phyloP scores from a whole-genome alignment of 2,888 invertebrate species.

The Campaea margaritaria region DNA sequence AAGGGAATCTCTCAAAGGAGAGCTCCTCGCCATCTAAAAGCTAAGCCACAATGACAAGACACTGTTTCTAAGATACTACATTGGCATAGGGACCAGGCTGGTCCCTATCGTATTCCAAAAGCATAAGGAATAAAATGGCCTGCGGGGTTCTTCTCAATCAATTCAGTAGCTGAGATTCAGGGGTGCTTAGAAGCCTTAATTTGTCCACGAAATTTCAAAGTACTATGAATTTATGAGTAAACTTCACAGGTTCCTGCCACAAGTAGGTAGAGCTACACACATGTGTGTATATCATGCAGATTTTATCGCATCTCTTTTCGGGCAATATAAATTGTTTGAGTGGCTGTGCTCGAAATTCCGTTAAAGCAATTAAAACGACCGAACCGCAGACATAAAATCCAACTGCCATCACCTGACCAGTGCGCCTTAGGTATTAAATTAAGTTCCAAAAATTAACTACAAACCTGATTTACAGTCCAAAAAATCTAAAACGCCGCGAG shows the following conservation, averaged over 20 bases:
- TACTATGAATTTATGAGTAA: constrained; percentile 23
- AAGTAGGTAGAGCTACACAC: constrained; percentile 15
- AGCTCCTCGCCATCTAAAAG: constrained; percentile 49
- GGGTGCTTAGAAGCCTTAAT: constrained; percentile 32
- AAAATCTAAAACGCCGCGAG: constrained; percentile 44
- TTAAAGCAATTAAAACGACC: constrained; percentile 28
- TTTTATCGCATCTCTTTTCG: constrained; percentile 14
- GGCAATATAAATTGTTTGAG: constrained; percentile 6
- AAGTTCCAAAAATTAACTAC: constrained; percentile 47
- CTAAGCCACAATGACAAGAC: constrained; percentile 54
- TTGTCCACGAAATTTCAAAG: constrained; percentile 30
- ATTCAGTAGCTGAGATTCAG: constrained; percentile 28
- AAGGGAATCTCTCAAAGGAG: constrained; percentile 59
- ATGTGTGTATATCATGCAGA: not conserved
- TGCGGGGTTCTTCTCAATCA: constrained; percentile 17
- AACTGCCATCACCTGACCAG: constrained; percentile 27
- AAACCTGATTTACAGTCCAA: constrained; percentile 52
- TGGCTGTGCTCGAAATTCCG: constrained; percentile 19
- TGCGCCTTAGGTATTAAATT: constrained; percentile 29
- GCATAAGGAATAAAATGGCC: constrained; percentile 34
- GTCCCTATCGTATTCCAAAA: constrained; percentile 27
- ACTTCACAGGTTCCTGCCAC: constrained; percentile 9
- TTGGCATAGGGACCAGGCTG: constrained; percentile 2
- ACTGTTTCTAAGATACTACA: constrained; percentile 23
- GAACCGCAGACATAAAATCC: constrained; percentile 27